Percentiles rank a stretch among this genome's conserved stretches.
These are phyloP conservation scores for Kobus ellipsiprymnus DNA, from an alignment of 2,113 vertebrate species.

Conservation along the genomic window DNA sequence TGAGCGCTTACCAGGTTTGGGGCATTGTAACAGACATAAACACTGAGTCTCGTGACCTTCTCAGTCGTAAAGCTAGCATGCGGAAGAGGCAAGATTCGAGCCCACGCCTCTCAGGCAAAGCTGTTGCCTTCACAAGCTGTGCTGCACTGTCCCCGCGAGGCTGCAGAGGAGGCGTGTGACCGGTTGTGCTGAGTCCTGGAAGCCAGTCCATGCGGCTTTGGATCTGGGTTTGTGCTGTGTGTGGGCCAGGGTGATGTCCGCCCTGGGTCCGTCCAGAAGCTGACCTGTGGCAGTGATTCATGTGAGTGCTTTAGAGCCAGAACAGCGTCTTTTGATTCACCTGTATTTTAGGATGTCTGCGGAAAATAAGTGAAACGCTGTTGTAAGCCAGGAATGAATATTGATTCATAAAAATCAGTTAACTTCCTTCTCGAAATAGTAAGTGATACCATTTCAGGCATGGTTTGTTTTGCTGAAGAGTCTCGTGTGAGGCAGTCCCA, in stretches of 20 bases:
- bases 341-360: background rate
- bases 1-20: background rate
- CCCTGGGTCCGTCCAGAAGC: background rate
- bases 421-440: slow-evolving; percentile 2
- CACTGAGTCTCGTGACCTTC: background rate
- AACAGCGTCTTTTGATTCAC: background rate
- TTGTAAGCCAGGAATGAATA: background rate
- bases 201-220: background rate
- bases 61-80: background rate
- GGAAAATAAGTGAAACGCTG: background rate
- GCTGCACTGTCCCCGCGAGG: no score
- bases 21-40: background rate
- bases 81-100: background rate
- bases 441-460: background rate
- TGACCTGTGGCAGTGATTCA: background rate
- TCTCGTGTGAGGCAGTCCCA: background rate
- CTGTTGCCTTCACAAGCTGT: background rate
- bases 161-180: background rate
- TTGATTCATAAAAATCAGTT: background rate
- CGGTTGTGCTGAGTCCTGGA: background rate
- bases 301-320: background rate
- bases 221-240: background rate
- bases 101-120: background rate
- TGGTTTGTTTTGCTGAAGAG: background rate
- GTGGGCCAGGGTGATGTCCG: background rate